Evolutionary conservation across 1,140 invertebrate species (phyloP), one percentile per base, ranked within the genome.

Genomic region (Micrasema longulum): DNA sequence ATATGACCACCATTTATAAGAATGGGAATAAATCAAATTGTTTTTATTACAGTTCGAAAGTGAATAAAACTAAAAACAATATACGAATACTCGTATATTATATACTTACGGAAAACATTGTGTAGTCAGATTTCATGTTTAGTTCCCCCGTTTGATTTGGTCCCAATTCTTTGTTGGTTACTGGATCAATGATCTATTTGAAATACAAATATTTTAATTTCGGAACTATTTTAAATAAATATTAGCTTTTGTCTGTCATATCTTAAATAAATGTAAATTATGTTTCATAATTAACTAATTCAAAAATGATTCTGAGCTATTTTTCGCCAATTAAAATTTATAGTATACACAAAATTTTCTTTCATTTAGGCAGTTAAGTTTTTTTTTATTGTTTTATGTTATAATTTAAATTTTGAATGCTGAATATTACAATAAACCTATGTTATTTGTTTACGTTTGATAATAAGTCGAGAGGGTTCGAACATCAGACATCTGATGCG

Each of bases 131-230:
- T 69, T 78, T 77, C 9, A 83, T 10, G 31, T 72, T 77, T 1
- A 85, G 53, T 74, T 85, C 84, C 12, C 84, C 83, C 38, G 45
- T 38, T 64, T 78, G 14, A 26, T 77, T 77, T 0, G 78, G 73
- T 7, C 79, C 81, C 9, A 85, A 63, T 26, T 76, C 26, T 53
- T 78, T 67, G n/a, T 78, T 78, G 11, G 79, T 82, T 20, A 83
- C 76, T 5, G 57, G 18, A 72, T 77, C 67, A 22, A 73, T 67
- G 14, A 77, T 43, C 71, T 77, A 14, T 65, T n/a, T 16, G 16
- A 6, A 6, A 45, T 16, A 14, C 41, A 5, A 1, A 7, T n/a
- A 0, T 2, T n/a, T 2, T n/a, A 12, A 12, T 0, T 45, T 2
- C 18, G 9, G 10, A 45, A 14, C 23, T 11, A 0, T 14, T 9